Conservation (phyloP, 2,113 vertebrate genomes). For the Cygnus buccinator region DNA sequence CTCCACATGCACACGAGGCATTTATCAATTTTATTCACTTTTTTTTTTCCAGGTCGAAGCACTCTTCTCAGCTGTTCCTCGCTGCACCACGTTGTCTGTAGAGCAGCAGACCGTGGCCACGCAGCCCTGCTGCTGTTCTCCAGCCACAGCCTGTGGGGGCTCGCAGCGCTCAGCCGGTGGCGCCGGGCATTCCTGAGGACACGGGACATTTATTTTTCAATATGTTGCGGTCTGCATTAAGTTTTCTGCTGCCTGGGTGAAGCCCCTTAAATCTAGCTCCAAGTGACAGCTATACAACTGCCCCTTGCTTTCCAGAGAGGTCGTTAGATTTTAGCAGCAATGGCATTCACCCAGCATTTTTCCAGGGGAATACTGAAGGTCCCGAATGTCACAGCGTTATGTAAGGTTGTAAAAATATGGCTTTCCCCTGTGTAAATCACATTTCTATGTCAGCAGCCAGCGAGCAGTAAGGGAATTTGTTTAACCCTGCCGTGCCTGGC, state of each 20-base stretch:
- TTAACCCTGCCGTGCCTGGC: slow-evolving; percentile 2
- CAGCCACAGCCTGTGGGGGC: neutral
- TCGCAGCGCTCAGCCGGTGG: neutral
- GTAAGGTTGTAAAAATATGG: neutral
- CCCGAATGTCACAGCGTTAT: neutral
- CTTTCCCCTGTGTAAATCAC: neutral
- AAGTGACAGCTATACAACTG: rapidly evolving
- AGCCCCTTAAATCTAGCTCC: neutral
- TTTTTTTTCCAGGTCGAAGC: neutral
- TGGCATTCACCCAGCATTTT: neutral
- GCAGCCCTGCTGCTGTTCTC: neutral
- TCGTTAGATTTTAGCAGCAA: neutral
- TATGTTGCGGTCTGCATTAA: rapidly evolving
- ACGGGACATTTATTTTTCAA: neutral
- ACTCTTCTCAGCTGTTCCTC: neutral
- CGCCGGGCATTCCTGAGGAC: neutral
- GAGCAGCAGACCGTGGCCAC: rapidly evolving
- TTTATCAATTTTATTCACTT: neutral
- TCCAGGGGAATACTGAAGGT: slow-evolving; percentile 38
- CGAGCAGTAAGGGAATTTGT: neutral
- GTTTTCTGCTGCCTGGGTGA: neutral
- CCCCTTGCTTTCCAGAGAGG: neutral
- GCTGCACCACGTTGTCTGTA: neutral
- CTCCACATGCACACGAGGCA: neutral
- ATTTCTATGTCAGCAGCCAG: neutral